phyloP scores from a whole-genome alignment of 2,113 vertebrate species.

The Acanthochromis polyacanthus region DNA sequence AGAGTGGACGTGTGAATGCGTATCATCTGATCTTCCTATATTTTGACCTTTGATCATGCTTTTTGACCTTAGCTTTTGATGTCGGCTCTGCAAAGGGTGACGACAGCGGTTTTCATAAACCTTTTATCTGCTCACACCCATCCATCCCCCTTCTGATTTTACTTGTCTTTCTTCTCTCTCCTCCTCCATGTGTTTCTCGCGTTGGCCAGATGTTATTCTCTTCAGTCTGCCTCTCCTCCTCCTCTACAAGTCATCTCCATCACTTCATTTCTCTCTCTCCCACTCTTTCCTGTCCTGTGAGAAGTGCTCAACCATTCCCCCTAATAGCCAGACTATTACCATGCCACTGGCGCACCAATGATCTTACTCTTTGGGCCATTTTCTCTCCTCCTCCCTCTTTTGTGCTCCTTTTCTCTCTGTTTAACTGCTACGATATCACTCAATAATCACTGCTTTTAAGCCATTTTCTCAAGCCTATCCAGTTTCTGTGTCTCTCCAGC shows the following conservation, averaged over 20 bases:
- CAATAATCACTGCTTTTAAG: conserved; percentile 22
- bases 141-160: not conserved
- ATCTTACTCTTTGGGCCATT: conserved; percentile 3
- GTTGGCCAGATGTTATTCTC: conserved; percentile 47
- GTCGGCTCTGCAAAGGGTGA: conserved; percentile 8
- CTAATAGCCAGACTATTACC: conserved; percentile 3
- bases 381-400: not conserved
- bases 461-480: conserved; percentile 14
- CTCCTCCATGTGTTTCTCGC: conserved; percentile 38
- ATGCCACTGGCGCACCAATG: conserved; percentile 27
- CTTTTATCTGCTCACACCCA: conserved; percentile 19
- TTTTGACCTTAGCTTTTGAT: conserved; percentile 51
- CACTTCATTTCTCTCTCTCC: conserved; percentile 26
- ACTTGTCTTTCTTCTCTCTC: not conserved
- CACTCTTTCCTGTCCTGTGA: conserved; percentile 5
- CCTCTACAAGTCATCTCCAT: conserved; percentile 28
- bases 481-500: conserved; percentile 24
- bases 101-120: conserved; percentile 28
- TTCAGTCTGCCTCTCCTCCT: conserved; percentile 21
- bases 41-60: conserved; percentile 33
- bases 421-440: conserved; percentile 8
- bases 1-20: not conserved
- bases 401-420: not conserved
- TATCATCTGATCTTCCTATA: conserved; percentile 21
- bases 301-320: not conserved